Conservation (phyloP, 1,140 invertebrate species). For the Bicyclus anynana region DNA sequence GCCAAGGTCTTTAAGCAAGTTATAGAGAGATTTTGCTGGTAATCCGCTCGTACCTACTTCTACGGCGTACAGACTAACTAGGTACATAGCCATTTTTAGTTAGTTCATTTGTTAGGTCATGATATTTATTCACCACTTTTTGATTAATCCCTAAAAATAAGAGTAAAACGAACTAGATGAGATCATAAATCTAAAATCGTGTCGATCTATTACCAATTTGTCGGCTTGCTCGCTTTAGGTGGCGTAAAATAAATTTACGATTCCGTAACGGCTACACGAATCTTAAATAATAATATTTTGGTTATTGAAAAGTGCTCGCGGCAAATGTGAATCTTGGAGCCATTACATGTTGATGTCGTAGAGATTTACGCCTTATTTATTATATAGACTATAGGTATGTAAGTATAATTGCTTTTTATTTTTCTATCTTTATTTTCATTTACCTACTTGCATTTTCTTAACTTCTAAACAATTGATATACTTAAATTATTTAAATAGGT, state of each 20-base stretch:
- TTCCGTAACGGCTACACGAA: conserved; percentile 24
- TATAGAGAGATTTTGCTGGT: too few species aligned
- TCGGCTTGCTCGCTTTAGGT: conserved; percentile 15
- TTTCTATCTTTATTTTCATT: not conserved
- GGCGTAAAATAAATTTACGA: conserved; percentile 32
- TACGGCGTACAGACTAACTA: too few species aligned
- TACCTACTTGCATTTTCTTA: too few species aligned
- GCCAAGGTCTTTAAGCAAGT: too few species aligned
- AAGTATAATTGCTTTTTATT: not conserved
- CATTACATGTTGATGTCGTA: conserved; percentile 12
- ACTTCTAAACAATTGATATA: not conserved
- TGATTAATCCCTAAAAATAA: conserved; percentile 6
- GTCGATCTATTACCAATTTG: conserved; percentile 24
- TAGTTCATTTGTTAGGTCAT: too few species aligned
- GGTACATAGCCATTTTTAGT: too few species aligned
- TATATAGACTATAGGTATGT: not conserved
- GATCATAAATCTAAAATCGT: conserved; percentile 21
- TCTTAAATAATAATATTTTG: conserved; percentile 33
- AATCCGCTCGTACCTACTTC: too few species aligned
- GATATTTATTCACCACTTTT: too few species aligned
- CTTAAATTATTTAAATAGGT: too few species aligned
- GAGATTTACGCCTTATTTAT: conserved; percentile 9
- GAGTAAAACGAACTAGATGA: conserved; percentile 5
- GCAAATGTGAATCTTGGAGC: conserved; percentile 5
- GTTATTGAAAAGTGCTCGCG: conserved; percentile 39